Evolutionary conservation across 2,113 vertebrate genomes (phyloP).

Genomic region (human (Homo sapiens)): GRCh38 chr1:226648501-226649000

Average conservation of each 20-base stretch:
- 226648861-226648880: neutral
- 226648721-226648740: conserved; percentile 98
- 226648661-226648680: conserved; percentile 91
- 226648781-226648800: neutral
- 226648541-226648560: neutral
- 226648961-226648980: neutral
- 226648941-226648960: neutral
- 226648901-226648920: neutral
- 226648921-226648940: fast-evolving
- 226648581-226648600: neutral
- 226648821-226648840: neutral
- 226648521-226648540: neutral
- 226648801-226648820: neutral
- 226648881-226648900: fast-evolving
- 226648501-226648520: neutral
- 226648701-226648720: conserved; percentile 99
- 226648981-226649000: neutral
- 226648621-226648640: fast-evolving
- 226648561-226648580: neutral
- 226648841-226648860: neutral
- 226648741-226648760: conserved; percentile 99
- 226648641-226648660: neutral
- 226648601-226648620: fast-evolving
- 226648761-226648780: conserved; percentile 95
- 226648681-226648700: conserved; percentile 98